These are phyloP conservation scores for Porites cylindrica DNA, from an alignment of 92 coral and sea anemone species.

Conservation along the genomic window DNA sequence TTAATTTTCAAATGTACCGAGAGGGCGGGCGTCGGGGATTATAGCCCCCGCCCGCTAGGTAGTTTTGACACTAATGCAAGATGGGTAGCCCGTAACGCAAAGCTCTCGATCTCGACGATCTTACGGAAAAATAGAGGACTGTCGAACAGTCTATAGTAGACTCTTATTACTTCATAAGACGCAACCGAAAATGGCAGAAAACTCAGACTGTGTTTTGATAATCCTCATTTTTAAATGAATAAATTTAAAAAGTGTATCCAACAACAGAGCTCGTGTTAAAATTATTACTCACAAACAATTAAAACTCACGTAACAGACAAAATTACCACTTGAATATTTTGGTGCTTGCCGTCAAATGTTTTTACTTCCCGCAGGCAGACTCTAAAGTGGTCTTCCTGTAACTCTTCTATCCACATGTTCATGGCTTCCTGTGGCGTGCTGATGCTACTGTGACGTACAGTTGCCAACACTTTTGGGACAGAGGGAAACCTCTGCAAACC, in stretches of 20 bases:
- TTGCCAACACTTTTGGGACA: slow-evolving; percentile 25
- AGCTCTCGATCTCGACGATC: too few species aligned
- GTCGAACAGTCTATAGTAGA: too few species aligned
- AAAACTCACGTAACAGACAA: too few species aligned
- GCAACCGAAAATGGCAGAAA: not conserved
- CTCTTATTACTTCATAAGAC: not conserved
- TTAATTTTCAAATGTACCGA: too few species aligned
- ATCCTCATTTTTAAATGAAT: too few species aligned
- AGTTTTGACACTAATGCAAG: too few species aligned
- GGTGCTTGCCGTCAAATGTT: slow-evolving; percentile 38
- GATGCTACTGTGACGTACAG: slow-evolving; percentile 32
- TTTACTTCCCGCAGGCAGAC: slow-evolving; percentile 32
- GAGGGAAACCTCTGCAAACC: not conserved
- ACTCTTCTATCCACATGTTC: slow-evolving; percentile 37
- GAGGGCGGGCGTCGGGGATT: too few species aligned
- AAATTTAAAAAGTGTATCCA: not conserved
- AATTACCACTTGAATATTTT: slow-evolving; percentile 25
- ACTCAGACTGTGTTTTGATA: not conserved
- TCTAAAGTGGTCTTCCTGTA: slow-evolving; percentile 1
- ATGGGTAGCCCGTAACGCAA: too few species aligned
- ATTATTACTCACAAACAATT: not conserved
- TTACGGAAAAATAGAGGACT: too few species aligned
- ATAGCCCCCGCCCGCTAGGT: too few species aligned
- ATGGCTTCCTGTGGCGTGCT: slow-evolving; percentile 36
- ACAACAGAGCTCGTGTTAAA: not conserved